Evolutionary conservation across 1,140 invertebrate species (phyloP).

Genomic region (Drosophila hydei): DNA sequence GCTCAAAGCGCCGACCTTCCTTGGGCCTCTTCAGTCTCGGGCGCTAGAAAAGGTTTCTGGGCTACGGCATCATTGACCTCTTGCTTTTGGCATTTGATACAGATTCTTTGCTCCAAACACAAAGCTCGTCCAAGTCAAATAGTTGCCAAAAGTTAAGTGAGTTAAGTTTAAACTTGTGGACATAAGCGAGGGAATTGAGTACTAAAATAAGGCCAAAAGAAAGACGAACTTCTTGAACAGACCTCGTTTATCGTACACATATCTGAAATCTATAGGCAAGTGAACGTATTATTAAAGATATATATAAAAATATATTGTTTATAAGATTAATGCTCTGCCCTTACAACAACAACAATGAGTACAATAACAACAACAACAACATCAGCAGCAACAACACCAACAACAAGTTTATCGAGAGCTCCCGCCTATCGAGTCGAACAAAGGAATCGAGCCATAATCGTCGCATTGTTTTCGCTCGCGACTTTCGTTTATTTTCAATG

Average conservation of each 20-base stretch:
- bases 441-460: constrained; percentile 50
- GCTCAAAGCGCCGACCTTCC: too few species aligned
- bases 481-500: constrained; percentile 35
- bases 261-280: neutral
- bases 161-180: too few species aligned
- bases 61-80: too few species aligned
- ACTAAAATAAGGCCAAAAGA: too few species aligned
- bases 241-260: neutral
- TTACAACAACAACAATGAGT: constrained; percentile 22
- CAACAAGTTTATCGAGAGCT: constrained; percentile 9
- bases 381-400: constrained; percentile 33
- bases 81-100: too few species aligned
- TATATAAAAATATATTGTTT: neutral
- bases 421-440: constrained; percentile 10
- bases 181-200: too few species aligned
- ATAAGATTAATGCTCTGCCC: neutral
- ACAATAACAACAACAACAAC: constrained; percentile 21
- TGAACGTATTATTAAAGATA: constrained; percentile 12
- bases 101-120: too few species aligned
- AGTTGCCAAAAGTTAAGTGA: too few species aligned
- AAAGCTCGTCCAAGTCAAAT: too few species aligned
- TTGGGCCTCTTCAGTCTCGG: too few species aligned
- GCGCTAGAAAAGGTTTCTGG: too few species aligned
- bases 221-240: too few species aligned
- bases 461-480: constrained; percentile 51